Conservation (phyloP, 2,888 invertebrate species). For the Pecten maximus region DNA sequence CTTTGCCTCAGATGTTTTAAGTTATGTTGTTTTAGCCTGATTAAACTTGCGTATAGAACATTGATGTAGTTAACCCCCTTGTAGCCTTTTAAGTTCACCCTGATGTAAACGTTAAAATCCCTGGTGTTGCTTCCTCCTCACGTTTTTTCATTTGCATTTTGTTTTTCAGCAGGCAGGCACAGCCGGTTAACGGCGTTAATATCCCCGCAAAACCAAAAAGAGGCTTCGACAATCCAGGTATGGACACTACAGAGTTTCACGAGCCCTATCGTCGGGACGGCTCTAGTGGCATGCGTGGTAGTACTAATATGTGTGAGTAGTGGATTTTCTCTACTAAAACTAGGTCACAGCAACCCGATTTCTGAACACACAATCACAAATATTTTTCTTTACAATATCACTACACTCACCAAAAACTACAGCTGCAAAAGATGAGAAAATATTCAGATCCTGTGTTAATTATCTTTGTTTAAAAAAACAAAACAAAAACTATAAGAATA, state of each 20-base stretch:
- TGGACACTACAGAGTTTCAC: conserved; percentile 50
- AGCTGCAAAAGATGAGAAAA: no score
- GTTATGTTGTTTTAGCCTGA: not conserved
- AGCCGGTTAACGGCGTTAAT: conserved; percentile 57
- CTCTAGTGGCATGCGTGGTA: conserved; percentile 30
- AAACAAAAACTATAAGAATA: no score
- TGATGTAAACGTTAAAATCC: not conserved
- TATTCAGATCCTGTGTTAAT: no score
- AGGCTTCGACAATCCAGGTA: conserved; percentile 72
- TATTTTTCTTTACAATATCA: not conserved
- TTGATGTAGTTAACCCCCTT: not conserved
- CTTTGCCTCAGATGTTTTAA: not conserved
- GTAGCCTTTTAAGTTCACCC: no score
- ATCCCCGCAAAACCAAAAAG: conserved; percentile 63
- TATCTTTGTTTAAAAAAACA: no score
- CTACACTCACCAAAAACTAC: no score
- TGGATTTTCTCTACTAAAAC: conserved; percentile 30
- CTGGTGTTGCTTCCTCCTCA: not conserved
- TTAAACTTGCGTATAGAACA: conserved; percentile 52
- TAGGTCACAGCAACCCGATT: conserved; percentile 14
- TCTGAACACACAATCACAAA: not conserved
- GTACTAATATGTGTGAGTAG: conserved; percentile 32
- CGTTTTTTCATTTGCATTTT: conserved; percentile 12
- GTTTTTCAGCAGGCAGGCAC: conserved; percentile 43
- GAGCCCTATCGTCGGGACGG: not conserved